Conservation (phyloP, 2,888 invertebrate genomes). For the Agriopis aurantiaria region DNA sequence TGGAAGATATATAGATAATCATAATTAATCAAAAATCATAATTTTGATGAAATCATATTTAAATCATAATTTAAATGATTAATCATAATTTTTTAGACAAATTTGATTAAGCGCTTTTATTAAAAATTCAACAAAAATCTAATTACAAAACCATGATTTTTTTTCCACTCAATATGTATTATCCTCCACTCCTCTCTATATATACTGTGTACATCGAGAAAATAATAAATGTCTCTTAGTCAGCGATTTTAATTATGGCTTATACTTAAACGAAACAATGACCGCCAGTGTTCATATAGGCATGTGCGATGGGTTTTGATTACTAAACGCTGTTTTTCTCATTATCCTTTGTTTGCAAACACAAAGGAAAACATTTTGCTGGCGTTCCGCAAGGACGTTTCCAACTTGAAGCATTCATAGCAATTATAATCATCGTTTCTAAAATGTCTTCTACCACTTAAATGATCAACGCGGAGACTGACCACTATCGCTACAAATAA, state of each 20-base stretch:
- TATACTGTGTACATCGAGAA: neutral
- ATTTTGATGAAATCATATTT: no score
- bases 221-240: neutral
- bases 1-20: no score
- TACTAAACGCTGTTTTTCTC: slow-evolving; percentile 33
- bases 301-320: slow-evolving; percentile 35
- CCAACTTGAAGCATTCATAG: slow-evolving; percentile 7
- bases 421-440: slow-evolving; percentile 8
- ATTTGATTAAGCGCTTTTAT: no score
- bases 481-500: neutral
- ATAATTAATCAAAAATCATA: no score
- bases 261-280: slow-evolving; percentile 19
- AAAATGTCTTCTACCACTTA: slow-evolving; percentile 5
- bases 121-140: no score
- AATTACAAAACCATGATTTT: no score
- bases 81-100: no score
- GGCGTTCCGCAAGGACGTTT: slow-evolving; percentile 26
- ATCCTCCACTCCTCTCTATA: no score
- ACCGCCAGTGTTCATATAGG: slow-evolving; percentile 1
- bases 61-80: no score
- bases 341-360: slow-evolving; percentile 37
- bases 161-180: no score
- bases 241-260: slow-evolving; percentile 15
- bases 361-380: slow-evolving; percentile 32
- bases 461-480: slow-evolving; percentile 4